A percentile compares a stretch with the other conserved stretches of the same genome.
Evolutionary conservation across 1,140 invertebrate species (phyloP).

Genomic region (Melitaea cinxia): DNA sequence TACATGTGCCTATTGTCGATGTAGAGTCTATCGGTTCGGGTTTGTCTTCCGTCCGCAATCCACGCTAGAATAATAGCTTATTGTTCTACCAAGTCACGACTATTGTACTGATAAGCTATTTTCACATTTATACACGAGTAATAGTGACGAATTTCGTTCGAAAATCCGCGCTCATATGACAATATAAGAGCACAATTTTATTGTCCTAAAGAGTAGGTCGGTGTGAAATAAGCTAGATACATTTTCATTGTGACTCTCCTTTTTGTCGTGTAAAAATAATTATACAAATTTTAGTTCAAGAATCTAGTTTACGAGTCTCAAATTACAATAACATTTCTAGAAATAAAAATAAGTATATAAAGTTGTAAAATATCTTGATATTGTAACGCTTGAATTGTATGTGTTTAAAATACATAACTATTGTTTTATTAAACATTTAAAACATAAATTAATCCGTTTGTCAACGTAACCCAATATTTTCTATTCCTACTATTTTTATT

Average conservation of each 20-base stretch:
- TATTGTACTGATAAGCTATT: constrained; percentile 1
- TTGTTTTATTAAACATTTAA: no score
- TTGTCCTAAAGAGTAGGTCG: constrained; percentile 18
- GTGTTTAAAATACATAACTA: no score
- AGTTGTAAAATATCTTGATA: no score
- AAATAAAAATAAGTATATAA: no score
- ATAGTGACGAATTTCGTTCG: constrained; percentile 5
- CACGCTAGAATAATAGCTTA: constrained; percentile 42
- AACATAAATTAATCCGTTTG: no score
- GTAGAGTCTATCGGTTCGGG: constrained; percentile 30
- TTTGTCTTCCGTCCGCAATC: constrained; percentile 45
- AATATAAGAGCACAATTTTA: constrained; percentile 22
- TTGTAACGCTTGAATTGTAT: no score
- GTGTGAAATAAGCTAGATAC: constrained; percentile 2
- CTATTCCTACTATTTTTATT: no score
- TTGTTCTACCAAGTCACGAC: constrained; percentile 41
- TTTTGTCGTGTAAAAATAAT: neutral
- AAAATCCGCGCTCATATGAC: constrained; percentile 11
- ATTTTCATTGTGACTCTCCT: constrained; percentile 1
- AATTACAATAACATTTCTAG: no score
- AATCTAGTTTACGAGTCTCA: no score
- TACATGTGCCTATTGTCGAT: constrained; percentile 37
- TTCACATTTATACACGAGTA: neutral
- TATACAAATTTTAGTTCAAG: neutral
- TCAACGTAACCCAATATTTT: no score